phyloP scores from a whole-genome alignment of 2,797 vertebrate species.

The Rhinatrema bivittatum region DNA sequence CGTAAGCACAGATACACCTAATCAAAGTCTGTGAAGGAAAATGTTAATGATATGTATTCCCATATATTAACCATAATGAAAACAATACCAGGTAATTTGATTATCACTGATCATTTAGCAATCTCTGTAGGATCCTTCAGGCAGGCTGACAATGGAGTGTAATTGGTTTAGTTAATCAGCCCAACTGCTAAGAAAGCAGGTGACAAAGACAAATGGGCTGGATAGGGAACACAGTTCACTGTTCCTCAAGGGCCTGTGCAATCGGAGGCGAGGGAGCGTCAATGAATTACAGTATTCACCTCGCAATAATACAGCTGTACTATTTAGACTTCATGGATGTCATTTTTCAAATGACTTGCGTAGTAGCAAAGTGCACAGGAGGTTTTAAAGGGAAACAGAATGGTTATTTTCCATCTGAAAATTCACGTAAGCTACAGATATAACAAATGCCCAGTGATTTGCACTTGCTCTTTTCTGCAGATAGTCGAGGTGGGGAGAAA shows the following conservation, averaged over 20 bases:
- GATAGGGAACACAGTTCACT: background rate
- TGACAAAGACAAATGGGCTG: background rate
- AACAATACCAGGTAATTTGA: constrained; percentile 5
- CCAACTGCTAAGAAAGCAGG: background rate
- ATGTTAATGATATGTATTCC: constrained; percentile 33
- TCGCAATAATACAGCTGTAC: too few relatives aligned
- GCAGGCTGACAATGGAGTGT: background rate
- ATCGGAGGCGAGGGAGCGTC: background rate
- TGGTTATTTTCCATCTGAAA: too few relatives aligned
- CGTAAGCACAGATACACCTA: constrained; percentile 41
- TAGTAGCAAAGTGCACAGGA: too few relatives aligned
- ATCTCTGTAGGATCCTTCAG: constrained; percentile 1
- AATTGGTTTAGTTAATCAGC: background rate
- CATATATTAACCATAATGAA: constrained; percentile 26
- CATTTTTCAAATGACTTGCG: too few relatives aligned
- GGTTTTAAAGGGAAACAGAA: too few relatives aligned
- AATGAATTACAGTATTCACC: too few relatives aligned
- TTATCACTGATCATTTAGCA: constrained; percentile 9
- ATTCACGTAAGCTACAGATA: too few relatives aligned
- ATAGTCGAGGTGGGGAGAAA: too few relatives aligned
- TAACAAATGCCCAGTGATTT: too few relatives aligned
- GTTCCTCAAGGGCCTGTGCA: background rate
- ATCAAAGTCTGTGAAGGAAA: constrained; percentile 40
- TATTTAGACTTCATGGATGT: too few relatives aligned
- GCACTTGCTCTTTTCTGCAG: too few relatives aligned